Conservation (phyloP, 2,113 vertebrate species). For the Sylvietta virens region DNA sequence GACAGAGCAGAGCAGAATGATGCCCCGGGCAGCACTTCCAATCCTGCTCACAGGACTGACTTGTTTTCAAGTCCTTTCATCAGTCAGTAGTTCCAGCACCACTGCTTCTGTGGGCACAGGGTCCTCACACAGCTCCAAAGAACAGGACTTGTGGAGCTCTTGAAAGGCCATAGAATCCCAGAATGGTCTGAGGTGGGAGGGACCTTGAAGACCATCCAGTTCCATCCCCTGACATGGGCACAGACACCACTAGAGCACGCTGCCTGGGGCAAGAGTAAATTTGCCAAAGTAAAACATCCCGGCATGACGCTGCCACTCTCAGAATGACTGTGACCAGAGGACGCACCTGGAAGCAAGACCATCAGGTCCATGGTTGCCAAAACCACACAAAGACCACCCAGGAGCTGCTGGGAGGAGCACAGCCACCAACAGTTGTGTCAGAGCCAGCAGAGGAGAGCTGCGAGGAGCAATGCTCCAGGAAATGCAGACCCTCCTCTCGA, state of each 20-base stretch:
- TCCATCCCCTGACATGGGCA: neutral
- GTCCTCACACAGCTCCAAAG: neutral
- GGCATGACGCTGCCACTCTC: neutral
- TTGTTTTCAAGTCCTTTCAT: neutral
- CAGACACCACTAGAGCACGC: neutral
- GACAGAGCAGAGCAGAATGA: neutral
- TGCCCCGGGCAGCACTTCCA: neutral
- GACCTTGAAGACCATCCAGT: neutral
- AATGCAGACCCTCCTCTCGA: accelerated
- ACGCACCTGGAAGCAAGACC: neutral
- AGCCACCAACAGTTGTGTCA: neutral
- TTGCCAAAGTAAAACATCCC: neutral
- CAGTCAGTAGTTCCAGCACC: neutral
- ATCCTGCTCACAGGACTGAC: neutral
- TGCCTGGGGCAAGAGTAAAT: neutral
- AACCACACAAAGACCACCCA: neutral
- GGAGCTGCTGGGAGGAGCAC: neutral
- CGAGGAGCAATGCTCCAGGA: neutral
- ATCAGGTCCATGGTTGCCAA: neutral
- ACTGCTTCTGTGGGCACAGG: neutral
- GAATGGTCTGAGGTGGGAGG: neutral
- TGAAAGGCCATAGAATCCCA: neutral
- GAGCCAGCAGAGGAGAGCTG: neutral
- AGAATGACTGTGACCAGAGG: neutral
- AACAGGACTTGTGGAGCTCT: neutral